Conservation (phyloP, 2,797 vertebrate genomes). For the Ispidina lecontei region DNA sequence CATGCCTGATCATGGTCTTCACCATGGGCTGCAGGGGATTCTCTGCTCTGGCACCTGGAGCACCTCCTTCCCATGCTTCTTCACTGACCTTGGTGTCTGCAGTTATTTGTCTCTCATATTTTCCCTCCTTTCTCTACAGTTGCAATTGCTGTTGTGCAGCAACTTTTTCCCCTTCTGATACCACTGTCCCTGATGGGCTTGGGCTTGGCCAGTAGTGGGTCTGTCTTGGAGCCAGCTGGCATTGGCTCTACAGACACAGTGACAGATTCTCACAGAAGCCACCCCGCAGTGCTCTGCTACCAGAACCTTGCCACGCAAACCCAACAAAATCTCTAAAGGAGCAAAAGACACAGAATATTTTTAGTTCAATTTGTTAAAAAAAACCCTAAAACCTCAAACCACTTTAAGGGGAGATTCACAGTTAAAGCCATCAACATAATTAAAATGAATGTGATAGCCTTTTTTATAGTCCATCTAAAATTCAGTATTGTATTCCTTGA, state of each 20-base stretch:
- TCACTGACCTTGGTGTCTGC: background rate
- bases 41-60: background rate
- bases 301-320: background rate
- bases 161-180: background rate
- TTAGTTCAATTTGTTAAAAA: background rate
- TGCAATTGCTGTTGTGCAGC: background rate
- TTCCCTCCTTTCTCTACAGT: background rate
- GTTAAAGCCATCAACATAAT: background rate
- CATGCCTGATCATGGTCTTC: background rate
- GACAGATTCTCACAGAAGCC: background rate
- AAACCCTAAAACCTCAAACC: background rate
- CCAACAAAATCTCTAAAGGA: background rate
- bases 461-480: background rate
- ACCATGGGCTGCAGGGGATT: background rate
- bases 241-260: background rate
- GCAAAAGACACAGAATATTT: background rate
- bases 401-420: background rate
- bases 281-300: background rate
- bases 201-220: background rate
- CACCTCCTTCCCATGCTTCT: background rate
- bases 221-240: background rate
- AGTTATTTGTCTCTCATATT: background rate
- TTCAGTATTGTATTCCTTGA: background rate
- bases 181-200: background rate
- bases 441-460: background rate